phyloP scores from a whole-genome alignment of 2,797 vertebrate genomes.

The Parotocinclus haroldoi region DNA sequence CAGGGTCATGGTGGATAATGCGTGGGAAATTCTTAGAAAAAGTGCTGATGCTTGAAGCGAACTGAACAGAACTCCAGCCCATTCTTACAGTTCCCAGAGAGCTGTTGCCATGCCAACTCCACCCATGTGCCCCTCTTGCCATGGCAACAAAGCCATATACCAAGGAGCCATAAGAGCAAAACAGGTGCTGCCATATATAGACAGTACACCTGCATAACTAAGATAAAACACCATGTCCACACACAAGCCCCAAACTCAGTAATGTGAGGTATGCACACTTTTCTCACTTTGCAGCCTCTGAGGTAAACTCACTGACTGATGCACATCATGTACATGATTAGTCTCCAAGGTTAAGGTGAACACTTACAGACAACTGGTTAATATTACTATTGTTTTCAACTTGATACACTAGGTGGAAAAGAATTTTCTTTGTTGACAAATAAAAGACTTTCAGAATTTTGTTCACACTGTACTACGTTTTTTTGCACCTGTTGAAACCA shows the following conservation, averaged over 20 bases:
- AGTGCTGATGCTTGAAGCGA: conserved; percentile 22
- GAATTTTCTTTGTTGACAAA: no score
- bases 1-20: background rate
- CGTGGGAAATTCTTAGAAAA: conserved; percentile 1
- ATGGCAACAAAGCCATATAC: conserved; percentile 54
- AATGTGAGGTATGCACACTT: no score
- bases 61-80: conserved; percentile 16
- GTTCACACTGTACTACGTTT: no score
- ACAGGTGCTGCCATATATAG: conserved; percentile 50
- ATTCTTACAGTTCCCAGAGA: conserved; percentile 36
- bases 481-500: no score
- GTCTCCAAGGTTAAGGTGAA: no score
- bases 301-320: no score
- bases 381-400: no score
- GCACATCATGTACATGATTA: no score
- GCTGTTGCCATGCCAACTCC: conserved; percentile 56
- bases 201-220: conserved; percentile 7
- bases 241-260: background rate
- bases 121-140: conserved; percentile 51
- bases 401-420: no score
- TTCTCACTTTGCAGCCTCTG: no score
- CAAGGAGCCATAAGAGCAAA: conserved; percentile 44
- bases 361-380: no score
- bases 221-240: background rate
- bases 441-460: no score